Evolutionary conservation across 2,113 vertebrate species (phyloP).

Genomic region (Cryptomyrus ogoouensis): DNA sequence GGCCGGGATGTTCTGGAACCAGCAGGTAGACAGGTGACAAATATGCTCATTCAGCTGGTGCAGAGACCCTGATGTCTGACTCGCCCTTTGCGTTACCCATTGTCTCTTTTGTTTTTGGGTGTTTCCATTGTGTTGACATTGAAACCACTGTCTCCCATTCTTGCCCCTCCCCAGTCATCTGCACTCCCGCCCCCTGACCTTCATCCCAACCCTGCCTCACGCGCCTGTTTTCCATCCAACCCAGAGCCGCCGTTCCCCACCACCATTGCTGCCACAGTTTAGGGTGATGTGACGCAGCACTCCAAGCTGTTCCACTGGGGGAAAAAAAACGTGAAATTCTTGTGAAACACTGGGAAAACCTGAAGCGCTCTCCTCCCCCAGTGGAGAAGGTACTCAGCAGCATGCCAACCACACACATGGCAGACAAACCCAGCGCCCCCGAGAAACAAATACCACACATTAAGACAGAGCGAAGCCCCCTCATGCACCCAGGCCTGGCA

Average conservation of each 20-base stretch:
- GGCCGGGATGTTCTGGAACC: constrained; percentile 27
- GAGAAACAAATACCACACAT: not conserved
- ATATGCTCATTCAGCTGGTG: not conserved
- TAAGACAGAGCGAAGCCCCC: not conserved
- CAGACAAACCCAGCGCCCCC: not conserved
- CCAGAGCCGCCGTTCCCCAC: not conserved
- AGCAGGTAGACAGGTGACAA: not conserved
- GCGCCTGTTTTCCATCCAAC: not conserved
- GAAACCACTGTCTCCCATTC: not conserved
- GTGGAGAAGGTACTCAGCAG: not conserved
- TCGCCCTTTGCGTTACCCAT: not conserved
- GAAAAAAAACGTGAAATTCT: not conserved
- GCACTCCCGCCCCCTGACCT: not conserved
- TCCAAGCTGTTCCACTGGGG: not conserved
- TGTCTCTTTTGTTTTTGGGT: not conserved
- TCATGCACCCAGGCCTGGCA: not conserved
- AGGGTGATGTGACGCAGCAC: not conserved
- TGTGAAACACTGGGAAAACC: not conserved
- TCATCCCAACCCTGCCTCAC: not conserved
- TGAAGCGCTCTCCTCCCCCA: not conserved
- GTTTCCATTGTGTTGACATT: not conserved
- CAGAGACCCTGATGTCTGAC: not conserved
- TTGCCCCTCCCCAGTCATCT: not conserved
- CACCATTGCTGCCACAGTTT: not conserved
- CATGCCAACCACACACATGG: not conserved